Base-by-base conservation (phyloP, 2,113 vertebrate genomes). In the mouse (Mus musculus) region DNA sequence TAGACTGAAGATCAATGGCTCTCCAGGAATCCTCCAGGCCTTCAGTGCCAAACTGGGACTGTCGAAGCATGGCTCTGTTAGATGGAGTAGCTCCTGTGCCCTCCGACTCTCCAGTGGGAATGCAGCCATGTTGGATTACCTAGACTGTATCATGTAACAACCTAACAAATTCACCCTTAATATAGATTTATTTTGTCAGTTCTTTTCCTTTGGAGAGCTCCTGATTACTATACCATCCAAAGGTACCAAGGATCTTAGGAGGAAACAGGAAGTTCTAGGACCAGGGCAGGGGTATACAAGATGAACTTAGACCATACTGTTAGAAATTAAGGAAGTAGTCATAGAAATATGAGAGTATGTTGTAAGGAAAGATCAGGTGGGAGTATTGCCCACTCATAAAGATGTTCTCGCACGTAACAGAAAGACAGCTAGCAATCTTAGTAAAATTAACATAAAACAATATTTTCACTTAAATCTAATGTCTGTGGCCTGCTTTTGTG, bases 311-410 rank as follows among this genome's bases (percentile, higher is more conserved):
- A 69, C 22, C 16, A n/a, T 63, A 7, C 4, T 49, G 71, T 65
- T 49, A 85, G 89, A 94, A 88, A 76, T 92, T 61, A 85, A 78
- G 42, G n/a, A 90, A 49, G 19, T 42, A 9, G 76, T 93, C 42
- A 54, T 19, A 91, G 78, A 90, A 75, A 84, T 33, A 73, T 90
- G 46, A 36, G 61, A 71, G 7, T 3, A n/a, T 4, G 5, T 36
- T 42, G 63, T 19, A 46, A 92, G 56, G 54, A 95, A 17, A 33
- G 89, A 4, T 4, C 42, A 88, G 39, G 81, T 85, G 85, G 89
- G 87, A 94, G 3, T 12, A 81, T 77, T 95, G 91, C 46, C 54
- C 90, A 13, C n/a, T 26, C 89, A 59, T 22, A 89, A 11, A 86
- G 20, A 90, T 20, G 36, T 39, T 65, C 30, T 81, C 26, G 88